Base-by-base conservation (phyloP, 2,113 vertebrate species). In the Sebastes fasciatus region DNA sequence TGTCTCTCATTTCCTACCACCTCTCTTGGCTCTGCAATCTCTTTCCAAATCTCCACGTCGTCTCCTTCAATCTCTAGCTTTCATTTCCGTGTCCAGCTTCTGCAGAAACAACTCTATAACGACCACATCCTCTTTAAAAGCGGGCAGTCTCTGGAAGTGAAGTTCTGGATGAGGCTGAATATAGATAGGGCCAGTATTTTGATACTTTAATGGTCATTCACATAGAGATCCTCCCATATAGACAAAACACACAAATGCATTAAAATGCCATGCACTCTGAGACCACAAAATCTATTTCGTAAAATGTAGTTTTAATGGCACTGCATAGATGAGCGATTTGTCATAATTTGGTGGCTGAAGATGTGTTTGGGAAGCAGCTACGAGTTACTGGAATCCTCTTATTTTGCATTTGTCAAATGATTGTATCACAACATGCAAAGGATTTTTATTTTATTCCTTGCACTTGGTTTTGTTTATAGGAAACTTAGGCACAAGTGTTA, bases 101-200 rank as follows among this genome's bases (percentile, higher is more conserved):
- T 42, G 46, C 58, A 79, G 16, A 51, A 16, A 34, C 19, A 63
- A 74, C 73, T 81, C 85, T 77, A 88, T 90, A 83, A 86, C 19
- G 48, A 79, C 79, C 86, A 82, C 76, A 69, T 77, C 21, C 52
- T 75, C 55, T 77, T 52, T 70, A 64, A 87, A 84, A 45, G 77
- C 65, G 48, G 46, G 4, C 62, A 52, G 67, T 4, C 43, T 11
- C 0, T 26, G 26, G 26, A 26, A 26, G 26, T 26, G 26, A 26
- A 26, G 4, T 70, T 51, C 16, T 67, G 11, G 23, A 45, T 77
- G 81, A 79, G 26, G 63, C 43, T 52, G 66, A 43, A n/a, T 43
- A 8, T 12, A 26, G 12, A 63, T 12, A 26, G 2, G 42, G 46
- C 8, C 69, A 60, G 21, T 42, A 58, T 75, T 54, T 40, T 61